Conservation (phyloP, 1,140 invertebrate species). For the Penaeus vannamei region DNA sequence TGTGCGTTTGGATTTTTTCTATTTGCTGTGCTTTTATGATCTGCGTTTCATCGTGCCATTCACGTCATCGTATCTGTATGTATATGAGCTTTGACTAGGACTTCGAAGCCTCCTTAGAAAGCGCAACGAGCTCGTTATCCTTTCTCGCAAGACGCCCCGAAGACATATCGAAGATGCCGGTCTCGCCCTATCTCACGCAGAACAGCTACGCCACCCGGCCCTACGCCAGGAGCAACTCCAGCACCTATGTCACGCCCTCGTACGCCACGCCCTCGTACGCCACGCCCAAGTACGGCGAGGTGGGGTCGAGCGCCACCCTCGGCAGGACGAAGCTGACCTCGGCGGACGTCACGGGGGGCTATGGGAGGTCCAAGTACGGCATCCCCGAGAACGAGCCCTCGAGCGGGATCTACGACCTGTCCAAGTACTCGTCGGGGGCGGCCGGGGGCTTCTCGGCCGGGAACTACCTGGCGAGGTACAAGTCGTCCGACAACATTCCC, state of each 20-base stretch:
- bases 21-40: too few relatives aligned
- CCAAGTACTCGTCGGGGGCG: slow-evolving; percentile 20
- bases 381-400: slow-evolving; percentile 54
- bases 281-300: slow-evolving; percentile 24
- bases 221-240: slow-evolving; percentile 49
- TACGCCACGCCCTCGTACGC: slow-evolving; percentile 8
- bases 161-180: slow-evolving; percentile 26
- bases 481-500: slow-evolving; percentile 43
- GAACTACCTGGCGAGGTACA: slow-evolving; percentile 38
- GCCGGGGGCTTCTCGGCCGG: slow-evolving; percentile 19
- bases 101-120: too few relatives aligned
- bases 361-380: slow-evolving; percentile 48
- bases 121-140: too few relatives aligned
- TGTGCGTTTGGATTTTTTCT: too few relatives aligned
- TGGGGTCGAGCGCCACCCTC: slow-evolving; percentile 35
- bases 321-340: not conserved
- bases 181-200: slow-evolving; percentile 39
- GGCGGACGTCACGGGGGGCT: slow-evolving; percentile 21
- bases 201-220: slow-evolving; percentile 19
- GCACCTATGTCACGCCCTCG: slow-evolving; percentile 45
- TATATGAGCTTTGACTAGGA: too few relatives aligned
- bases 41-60: too few relatives aligned
- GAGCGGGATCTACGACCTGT: not conserved
- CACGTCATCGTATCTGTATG: too few relatives aligned
- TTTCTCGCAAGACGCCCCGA: too few relatives aligned